Base-by-base conservation (phyloP, 2,113 vertebrate genomes). In the Glareola pratincola region DNA sequence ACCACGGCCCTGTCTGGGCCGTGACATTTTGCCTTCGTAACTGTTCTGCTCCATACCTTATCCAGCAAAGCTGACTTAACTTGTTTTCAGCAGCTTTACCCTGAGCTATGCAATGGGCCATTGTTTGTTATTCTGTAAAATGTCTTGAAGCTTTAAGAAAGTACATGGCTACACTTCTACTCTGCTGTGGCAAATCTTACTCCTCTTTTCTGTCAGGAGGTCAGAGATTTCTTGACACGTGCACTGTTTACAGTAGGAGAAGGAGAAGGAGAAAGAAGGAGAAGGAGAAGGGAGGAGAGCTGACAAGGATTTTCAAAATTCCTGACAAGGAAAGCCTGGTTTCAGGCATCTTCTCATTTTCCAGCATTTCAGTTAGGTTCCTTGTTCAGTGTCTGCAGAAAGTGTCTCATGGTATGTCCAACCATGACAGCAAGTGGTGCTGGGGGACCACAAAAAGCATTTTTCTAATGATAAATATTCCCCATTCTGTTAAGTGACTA, bases 381-480 rank as follows among this genome's bases (percentile, higher is more conserved):
- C 43, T 72, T 67, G 29, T 43, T 93, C 76, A 74, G 26, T 34
- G 23, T 53, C 60, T 92, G 37, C 66, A 88, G 50, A 88, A 94
- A 86, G 9, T 63, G 29, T 76, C 75, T 87, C 7, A 34, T 45
- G 12, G 48, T 74, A 14, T 63, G 19, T 89, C 80, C 68, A 81
- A 63, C 64, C 11, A 4, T 71, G 76, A 63, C 11, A 71, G 43
- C 50, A 86, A 93, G 51, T 20, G 17, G 62, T 85, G 41, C 66
- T 90, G 71, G 9, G 62, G 62, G 76, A 88, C 41, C 13, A 76
- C 66, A 95, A 75, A 95, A 90, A 34, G 30, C 32, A 24, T 69
- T 92, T 92, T 84, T 77, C 67, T 88, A 74, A 80, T 62, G 83
- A 84, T 71, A 88, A 89, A 85, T 30, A 66, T 15, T 86, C 45